Evolutionary conservation across 2,113 vertebrate species (phyloP).

Genomic region (Eulemur rufifrons): DNA sequence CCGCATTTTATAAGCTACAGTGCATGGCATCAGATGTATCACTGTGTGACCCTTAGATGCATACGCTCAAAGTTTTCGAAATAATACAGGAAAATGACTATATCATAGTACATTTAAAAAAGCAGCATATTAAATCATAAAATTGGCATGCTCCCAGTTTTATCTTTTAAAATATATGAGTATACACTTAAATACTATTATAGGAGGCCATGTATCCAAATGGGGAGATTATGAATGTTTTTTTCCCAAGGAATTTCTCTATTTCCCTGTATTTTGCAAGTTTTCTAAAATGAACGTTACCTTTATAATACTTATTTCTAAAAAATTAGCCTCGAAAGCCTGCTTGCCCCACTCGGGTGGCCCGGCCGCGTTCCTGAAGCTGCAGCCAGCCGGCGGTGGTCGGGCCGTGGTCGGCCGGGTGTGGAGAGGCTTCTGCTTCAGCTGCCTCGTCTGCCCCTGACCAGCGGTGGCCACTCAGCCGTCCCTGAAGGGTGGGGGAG

Average conservation of each 20-base stretch:
- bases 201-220: too few species aligned
- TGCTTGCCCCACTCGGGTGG: not conserved
- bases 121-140: not conserved
- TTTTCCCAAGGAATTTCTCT: not conserved
- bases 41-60: not conserved
- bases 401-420: not conserved
- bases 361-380: too few species aligned
- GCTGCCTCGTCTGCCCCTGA: not conserved
- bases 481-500: not conserved
- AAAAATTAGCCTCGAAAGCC: not conserved
- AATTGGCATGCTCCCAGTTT: not conserved
- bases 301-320: not conserved
- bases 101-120: not conserved
- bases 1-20: not conserved
- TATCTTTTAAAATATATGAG: not conserved
- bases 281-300: not conserved
- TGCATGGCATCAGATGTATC: accelerated
- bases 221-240: not conserved
- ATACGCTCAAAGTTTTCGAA: not conserved
- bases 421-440: not conserved
- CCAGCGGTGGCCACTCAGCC: too few species aligned
- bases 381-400: not conserved
- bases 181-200: not conserved
- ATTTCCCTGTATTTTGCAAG: not conserved
- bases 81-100: not conserved